Conservation (phyloP, 2,888 invertebrate species). For the Chrysina gloriosa region DNA sequence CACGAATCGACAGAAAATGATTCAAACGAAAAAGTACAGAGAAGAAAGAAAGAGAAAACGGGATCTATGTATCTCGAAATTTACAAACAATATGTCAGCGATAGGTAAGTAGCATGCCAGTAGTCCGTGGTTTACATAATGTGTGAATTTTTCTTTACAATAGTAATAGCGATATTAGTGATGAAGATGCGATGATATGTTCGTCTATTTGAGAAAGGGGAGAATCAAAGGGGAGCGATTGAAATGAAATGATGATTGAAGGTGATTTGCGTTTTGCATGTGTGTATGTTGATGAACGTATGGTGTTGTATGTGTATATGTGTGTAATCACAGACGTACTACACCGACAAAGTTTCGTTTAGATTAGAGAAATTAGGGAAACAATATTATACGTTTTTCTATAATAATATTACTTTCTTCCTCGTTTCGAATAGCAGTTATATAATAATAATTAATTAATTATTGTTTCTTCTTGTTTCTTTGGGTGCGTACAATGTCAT, state of each 20-base stretch:
- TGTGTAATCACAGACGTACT: constrained; percentile 9
- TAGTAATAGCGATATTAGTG: constrained; percentile 7
- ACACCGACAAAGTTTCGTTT: not conserved
- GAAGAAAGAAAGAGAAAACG: constrained; percentile 1
- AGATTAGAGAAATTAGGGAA: not conserved
- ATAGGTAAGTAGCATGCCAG: not conserved
- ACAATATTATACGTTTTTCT: constrained; percentile 4
- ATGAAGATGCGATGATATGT: constrained; percentile 6
- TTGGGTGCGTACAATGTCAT: constrained; percentile 24
- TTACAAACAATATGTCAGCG: constrained; percentile 18
- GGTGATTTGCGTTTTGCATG: constrained; percentile 2
- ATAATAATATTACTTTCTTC: not conserved
- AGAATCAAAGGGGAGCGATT: not conserved
- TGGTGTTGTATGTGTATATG: constrained; percentile 42
- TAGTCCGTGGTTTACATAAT: not conserved
- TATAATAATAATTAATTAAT: constrained; percentile 11
- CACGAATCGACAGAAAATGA: constrained; percentile 55
- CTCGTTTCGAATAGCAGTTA: constrained; percentile 6
- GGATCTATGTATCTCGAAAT: constrained; percentile 6
- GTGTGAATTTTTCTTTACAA: not conserved
- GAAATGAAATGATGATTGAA: constrained; percentile 2
- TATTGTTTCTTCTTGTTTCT: constrained; percentile 29
- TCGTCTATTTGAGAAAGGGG: not conserved
- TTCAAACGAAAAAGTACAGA: constrained; percentile 1
- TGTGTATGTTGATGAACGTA: constrained; percentile 32